Evolutionary conservation across 2,113 vertebrate genomes (phyloP).

Genomic region (Aegypius monachus): DNA sequence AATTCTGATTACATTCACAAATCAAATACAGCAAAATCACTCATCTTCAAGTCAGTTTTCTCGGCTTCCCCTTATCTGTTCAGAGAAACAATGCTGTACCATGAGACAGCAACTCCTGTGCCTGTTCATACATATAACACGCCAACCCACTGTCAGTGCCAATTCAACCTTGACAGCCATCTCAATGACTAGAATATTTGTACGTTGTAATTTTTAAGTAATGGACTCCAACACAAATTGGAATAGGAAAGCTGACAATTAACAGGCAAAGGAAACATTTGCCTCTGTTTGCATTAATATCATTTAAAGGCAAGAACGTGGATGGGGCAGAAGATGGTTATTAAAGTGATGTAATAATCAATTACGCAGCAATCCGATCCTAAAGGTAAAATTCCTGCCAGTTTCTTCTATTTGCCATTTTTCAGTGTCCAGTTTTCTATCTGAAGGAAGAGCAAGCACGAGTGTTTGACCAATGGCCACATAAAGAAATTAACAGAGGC

Average conservation of each 20-base stretch:
- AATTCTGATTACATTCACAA: conserved; percentile 29
- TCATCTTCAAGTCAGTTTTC: conserved; percentile 23
- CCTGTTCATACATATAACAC: neutral
- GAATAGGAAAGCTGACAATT: conserved; percentile 59
- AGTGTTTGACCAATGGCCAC: neutral
- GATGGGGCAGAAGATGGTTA: conserved; percentile 53
- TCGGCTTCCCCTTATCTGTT: conserved; percentile 13
- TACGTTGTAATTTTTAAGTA: conserved; percentile 66
- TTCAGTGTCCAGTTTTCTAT: neutral
- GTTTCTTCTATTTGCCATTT: neutral
- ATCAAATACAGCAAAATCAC: conserved; percentile 23
- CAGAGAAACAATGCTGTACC: neutral
- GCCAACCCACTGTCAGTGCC: conserved; percentile 33
- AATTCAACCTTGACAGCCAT: conserved; percentile 50
- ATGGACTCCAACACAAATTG: conserved; percentile 50
- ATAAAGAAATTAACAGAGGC: neutral
- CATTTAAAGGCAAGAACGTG: conserved; percentile 44
- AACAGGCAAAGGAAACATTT: conserved; percentile 67
- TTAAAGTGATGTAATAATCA: conserved; percentile 57
- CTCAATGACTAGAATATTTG: conserved; percentile 42
- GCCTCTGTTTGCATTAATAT: conserved; percentile 59
- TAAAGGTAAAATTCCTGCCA: conserved; percentile 14
- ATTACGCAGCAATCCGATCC: conserved; percentile 41
- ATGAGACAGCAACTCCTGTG: conserved; percentile 23
- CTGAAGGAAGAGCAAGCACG: neutral